These are phyloP conservation scores for Clarias fuscus DNA, from an alignment of 2,797 vertebrate genomes.

Conservation along the genomic window DNA sequence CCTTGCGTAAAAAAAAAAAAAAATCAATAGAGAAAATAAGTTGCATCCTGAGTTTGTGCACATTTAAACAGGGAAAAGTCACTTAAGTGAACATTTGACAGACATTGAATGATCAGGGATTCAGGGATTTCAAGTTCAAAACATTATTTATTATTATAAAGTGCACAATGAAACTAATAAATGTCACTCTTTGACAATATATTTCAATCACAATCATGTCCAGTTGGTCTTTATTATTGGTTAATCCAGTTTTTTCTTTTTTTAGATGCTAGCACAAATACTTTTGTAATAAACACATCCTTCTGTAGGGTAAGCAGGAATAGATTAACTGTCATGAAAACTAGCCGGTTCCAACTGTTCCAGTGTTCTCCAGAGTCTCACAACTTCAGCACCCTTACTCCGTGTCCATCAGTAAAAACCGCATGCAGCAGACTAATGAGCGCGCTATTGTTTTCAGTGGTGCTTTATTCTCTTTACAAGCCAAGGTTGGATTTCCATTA, in stretches of 20 bases:
- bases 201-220: neutral
- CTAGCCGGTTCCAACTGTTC: neutral
- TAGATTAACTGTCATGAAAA: neutral
- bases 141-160: neutral
- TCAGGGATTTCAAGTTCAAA: neutral
- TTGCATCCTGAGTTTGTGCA: neutral
- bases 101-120: neutral
- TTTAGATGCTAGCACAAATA: neutral
- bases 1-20: neutral
- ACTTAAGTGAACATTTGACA: neutral
- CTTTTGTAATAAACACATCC: neutral
- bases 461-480: conserved; percentile 15
- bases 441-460: conserved; percentile 9
- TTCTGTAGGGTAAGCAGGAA: neutral
- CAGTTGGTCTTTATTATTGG: neutral
- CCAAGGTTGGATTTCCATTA: conserved; percentile 32
- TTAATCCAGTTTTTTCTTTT: neutral
- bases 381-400: neutral
- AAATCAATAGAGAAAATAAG: neutral
- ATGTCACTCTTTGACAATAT: neutral
- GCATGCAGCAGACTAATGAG: conserved; percentile 13
- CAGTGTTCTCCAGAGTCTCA: neutral
- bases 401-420: conserved; percentile 6
- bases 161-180: neutral
- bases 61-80: neutral